Conservation (phyloP, 2,797 vertebrate species). For the Selene dorsalis region DNA sequence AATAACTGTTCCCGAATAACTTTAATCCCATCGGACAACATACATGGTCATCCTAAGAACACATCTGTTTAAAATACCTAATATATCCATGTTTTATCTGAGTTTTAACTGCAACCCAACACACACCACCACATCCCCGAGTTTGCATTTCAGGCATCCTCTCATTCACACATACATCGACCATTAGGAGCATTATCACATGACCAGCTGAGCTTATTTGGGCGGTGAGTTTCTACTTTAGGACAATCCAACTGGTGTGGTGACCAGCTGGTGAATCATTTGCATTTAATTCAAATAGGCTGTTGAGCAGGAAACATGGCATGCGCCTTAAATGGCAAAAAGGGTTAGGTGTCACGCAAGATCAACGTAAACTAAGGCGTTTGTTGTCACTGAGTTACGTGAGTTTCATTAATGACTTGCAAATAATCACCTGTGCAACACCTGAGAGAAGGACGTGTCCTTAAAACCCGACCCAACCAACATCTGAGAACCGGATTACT, state of each 20-base stretch:
- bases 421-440: not conserved
- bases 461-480: no score
- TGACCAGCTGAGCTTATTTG: no score
- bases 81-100: not conserved
- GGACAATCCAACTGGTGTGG: not conserved
- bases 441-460: not conserved
- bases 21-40: not conserved
- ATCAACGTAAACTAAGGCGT: not conserved
- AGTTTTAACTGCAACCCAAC: not conserved
- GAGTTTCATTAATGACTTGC: no score
- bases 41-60: not conserved
- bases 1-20: not conserved
- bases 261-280: no score
- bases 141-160: not conserved
- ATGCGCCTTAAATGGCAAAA: not conserved
- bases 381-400: not conserved
- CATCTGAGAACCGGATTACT: not conserved
- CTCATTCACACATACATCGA: not conserved
- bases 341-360: not conserved
- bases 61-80: not conserved
- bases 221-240: not conserved
- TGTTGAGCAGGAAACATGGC: not conserved
- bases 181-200: not conserved
- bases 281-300: conserved; percentile 25
- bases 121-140: not conserved